These are phyloP conservation scores for Dendropsophus ebraccatus DNA, from an alignment of 2,113 vertebrate genomes.

Conservation along the genomic window DNA sequence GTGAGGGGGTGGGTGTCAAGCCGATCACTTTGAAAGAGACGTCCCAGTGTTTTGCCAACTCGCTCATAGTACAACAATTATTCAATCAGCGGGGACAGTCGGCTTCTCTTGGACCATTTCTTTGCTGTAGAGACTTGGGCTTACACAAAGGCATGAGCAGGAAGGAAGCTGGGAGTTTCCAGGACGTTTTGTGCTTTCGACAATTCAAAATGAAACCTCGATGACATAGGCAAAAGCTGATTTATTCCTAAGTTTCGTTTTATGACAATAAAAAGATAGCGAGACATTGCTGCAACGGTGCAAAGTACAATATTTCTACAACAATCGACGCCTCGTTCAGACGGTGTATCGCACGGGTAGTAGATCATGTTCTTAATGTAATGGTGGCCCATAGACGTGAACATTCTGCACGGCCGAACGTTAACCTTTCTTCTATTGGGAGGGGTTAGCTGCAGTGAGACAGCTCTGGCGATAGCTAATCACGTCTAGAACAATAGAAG, in stretches of 20 bases:
- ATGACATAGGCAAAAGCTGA: neutral
- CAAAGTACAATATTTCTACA: too few species aligned
- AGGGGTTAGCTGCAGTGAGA: too few species aligned
- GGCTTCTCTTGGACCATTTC: neutral
- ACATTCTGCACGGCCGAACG: too few species aligned
- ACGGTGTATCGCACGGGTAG: too few species aligned
- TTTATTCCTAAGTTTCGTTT: neutral
- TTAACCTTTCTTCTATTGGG: too few species aligned
- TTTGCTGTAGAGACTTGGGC: neutral
- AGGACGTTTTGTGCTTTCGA: neutral
- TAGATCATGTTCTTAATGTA: too few species aligned
- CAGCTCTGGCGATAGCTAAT: too few species aligned
- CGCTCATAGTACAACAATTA: constrained; percentile 33
- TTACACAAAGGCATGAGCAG: constrained; percentile 11
- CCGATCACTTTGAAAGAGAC: neutral
- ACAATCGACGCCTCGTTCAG: too few species aligned
- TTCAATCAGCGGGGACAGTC: neutral
- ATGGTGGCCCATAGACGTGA: too few species aligned
- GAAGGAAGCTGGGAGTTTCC: constrained; percentile 57
- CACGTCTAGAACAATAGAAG: too few species aligned
- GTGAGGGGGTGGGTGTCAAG: constrained; percentile 1
- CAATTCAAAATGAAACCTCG: constrained; percentile 35
- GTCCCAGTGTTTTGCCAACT: constrained; percentile 21
- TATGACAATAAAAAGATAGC: neutral
- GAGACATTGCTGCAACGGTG: too few species aligned